Evolutionary conservation across 2,888 invertebrate species (phyloP).

Genomic region (Meiosimyza decipiens): DNA sequence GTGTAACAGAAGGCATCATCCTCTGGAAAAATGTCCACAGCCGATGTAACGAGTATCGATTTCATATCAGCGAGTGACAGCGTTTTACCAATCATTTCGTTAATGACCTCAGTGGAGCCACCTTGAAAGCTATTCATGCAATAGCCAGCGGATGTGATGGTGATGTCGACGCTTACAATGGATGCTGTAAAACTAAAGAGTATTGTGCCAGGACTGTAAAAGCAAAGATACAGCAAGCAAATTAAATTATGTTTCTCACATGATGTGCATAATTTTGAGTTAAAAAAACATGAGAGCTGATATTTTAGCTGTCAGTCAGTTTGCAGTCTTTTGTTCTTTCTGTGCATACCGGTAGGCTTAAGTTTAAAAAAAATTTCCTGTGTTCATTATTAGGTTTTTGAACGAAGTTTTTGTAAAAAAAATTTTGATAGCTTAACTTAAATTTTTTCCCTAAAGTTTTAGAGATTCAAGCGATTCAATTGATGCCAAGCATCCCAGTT

Average conservation of each 20-base stretch:
- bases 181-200: constrained; percentile 70
- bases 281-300: background rate
- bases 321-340: no score
- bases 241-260: background rate
- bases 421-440: no score
- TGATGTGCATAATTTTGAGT: no score
- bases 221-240: constrained; percentile 7
- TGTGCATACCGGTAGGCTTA: no score
- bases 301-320: background rate
- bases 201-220: constrained; percentile 58
- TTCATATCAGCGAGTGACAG: constrained; percentile 59
- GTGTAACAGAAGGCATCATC: constrained; percentile 80
- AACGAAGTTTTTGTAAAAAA: no score
- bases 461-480: no score
- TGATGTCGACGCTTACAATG: constrained; percentile 70
- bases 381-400: no score
- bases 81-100: constrained; percentile 61
- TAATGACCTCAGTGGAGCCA: constrained; percentile 61
- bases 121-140: constrained; percentile 65
- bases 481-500: no score
- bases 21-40: constrained; percentile 86
- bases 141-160: constrained; percentile 66
- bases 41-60: constrained; percentile 70
- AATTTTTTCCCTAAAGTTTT: no score
- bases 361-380: no score